A percentile compares a stretch with the other conserved stretches of the same genome.
These are phyloP conservation scores for Xanthorhoe spadicearia DNA, from an alignment of 2,888 invertebrate species.

Conservation along the genomic window DNA sequence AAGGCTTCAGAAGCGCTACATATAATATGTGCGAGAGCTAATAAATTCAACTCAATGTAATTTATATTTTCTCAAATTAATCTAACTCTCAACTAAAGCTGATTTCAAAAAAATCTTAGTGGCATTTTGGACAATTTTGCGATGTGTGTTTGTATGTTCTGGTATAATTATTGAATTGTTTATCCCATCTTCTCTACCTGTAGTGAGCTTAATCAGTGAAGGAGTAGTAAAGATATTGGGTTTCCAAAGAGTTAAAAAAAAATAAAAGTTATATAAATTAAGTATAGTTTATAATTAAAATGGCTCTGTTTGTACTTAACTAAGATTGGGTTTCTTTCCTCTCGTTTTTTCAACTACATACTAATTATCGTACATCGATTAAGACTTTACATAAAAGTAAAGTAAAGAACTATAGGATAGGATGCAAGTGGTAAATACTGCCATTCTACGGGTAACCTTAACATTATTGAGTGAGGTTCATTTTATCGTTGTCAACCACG, in stretches of 20 bases:
- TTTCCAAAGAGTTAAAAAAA: too few species aligned
- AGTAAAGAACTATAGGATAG: conserved; percentile 7
- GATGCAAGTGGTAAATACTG: conserved; percentile 4
- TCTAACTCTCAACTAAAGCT: neutral
- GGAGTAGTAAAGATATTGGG: too few species aligned
- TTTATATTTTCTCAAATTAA: neutral
- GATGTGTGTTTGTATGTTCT: too few species aligned
- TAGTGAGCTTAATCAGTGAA: too few species aligned
- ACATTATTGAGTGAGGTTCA: conserved; percentile 31
- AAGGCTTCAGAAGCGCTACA: neutral
- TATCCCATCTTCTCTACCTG: too few species aligned
- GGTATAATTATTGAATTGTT: too few species aligned
- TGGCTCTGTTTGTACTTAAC: too few species aligned
- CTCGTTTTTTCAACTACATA: too few species aligned
- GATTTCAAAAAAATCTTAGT: neutral
- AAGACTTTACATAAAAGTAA: conserved; percentile 7
- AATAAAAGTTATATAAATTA: too few species aligned
- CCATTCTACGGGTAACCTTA: conserved; percentile 21
- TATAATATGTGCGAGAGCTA: neutral
- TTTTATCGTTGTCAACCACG: conserved; percentile 29
- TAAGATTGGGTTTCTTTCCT: too few species aligned
- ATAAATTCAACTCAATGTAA: neutral
- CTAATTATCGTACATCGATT: neutral
- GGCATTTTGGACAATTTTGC: neutral
- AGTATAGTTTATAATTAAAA: too few species aligned